Evolutionary conservation across 1,140 invertebrate genomes (phyloP).

Genomic region (Scaptodrosophila lebanonensis): DNA sequence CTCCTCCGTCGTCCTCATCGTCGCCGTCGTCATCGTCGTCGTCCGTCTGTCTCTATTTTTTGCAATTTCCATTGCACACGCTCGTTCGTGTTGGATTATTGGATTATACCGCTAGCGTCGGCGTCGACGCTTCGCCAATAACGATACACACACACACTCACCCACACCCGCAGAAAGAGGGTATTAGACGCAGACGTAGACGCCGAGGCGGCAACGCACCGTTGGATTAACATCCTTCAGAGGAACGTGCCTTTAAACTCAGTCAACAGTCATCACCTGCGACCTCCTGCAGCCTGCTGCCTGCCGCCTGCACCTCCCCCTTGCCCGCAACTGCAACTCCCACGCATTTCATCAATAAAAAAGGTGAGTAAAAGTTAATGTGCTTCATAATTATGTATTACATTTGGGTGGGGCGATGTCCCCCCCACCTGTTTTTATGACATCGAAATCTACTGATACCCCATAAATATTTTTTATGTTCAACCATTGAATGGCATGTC

Average conservation of each 20-base stretch:
- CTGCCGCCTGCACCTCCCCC: too few species aligned
- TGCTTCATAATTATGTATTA: too few species aligned
- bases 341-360: too few species aligned
- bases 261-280: too few species aligned
- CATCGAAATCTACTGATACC: too few species aligned
- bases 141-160: conserved; percentile 35
- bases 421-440: too few species aligned
- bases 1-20: conserved; percentile 12
- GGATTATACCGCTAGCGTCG: conserved; percentile 57
- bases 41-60: conserved; percentile 56
- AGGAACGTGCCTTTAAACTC: conserved; percentile 37
- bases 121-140: conserved; percentile 44
- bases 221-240: conserved; percentile 41
- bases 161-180: neutral
- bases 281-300: too few species aligned
- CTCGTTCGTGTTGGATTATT: conserved; percentile 72
- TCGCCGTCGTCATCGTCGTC: conserved; percentile 19
- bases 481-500: too few species aligned
- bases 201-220: conserved; percentile 13
- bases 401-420: too few species aligned
- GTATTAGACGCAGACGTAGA: conserved; percentile 5
- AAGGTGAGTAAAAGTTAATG: too few species aligned
- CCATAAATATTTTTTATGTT: too few species aligned
- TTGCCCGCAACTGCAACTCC: too few species aligned
- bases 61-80: conserved; percentile 64